These are phyloP conservation scores for Kryptolebias ocellatus DNA, from an alignment of 2,797 vertebrate species.

Conservation along the genomic window DNA sequence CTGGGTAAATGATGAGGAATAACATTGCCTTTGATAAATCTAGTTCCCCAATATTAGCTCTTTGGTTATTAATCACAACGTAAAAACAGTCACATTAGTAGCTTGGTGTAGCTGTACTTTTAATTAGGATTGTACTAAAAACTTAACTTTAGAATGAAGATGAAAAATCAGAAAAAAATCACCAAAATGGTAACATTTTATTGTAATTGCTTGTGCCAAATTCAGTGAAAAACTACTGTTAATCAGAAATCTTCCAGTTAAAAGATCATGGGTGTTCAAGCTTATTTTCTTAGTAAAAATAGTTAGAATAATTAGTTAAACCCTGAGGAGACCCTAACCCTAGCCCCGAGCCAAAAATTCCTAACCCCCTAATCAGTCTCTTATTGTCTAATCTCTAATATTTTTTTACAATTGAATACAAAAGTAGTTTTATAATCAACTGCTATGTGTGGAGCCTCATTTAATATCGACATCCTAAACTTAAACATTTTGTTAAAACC, in stretches of 20 bases:
- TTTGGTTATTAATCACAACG: slow-evolving; percentile 27
- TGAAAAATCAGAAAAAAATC: too few relatives aligned
- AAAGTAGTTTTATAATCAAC: background rate
- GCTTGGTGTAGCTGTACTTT: slow-evolving; percentile 7
- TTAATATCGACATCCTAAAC: background rate
- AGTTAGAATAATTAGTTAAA: too few relatives aligned
- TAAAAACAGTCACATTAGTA: background rate
- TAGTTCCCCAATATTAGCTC: slow-evolving; percentile 27
- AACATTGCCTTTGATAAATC: slow-evolving; percentile 36
- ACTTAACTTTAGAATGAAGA: background rate
- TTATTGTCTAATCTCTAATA: too few relatives aligned
- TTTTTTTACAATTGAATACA: background rate
- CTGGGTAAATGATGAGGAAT: slow-evolving; percentile 48
- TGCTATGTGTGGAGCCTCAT: background rate
- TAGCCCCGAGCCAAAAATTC: too few relatives aligned
- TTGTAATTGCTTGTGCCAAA: background rate
- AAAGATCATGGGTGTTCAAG: background rate
- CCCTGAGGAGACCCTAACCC: too few relatives aligned
- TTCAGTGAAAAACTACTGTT: too few relatives aligned
- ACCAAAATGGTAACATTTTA: background rate
- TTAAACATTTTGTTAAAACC: background rate
- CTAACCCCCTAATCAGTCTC: too few relatives aligned
- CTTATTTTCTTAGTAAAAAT: background rate
- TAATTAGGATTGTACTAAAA: background rate
- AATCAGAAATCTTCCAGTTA: background rate